Evolutionary conservation across 2,888 invertebrate genomes (phyloP).

Genomic region (Amphipoea lucens): DNA sequence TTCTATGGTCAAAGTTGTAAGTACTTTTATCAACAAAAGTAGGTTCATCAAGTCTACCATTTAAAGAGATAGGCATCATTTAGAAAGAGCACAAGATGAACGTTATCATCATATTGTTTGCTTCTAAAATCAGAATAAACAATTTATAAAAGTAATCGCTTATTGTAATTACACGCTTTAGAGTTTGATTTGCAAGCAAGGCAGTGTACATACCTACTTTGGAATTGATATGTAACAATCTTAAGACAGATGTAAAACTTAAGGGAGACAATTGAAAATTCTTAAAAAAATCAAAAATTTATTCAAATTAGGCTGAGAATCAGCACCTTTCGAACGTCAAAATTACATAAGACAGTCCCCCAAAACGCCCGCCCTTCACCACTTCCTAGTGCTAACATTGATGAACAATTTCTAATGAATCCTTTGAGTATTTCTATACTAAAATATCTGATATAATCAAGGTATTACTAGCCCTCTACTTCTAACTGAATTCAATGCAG

Average conservation of each 20-base stretch:
- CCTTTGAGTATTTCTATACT: neutral
- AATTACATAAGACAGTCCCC: neutral
- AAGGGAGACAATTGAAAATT: neutral
- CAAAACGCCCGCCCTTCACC: neutral
- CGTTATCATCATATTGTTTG: too few species aligned
- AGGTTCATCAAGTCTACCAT: neutral
- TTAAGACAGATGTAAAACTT: neutral
- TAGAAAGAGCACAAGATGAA: neutral
- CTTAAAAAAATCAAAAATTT: neutral
- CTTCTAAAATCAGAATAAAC: neutral
- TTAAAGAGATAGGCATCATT: too few species aligned
- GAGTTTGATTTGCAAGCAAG: neutral
- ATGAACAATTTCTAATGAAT: neutral
- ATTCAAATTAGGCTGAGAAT: neutral
- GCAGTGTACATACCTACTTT: neutral
- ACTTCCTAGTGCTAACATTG: neutral
- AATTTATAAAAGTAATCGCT: neutral
- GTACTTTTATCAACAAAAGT: neutral
- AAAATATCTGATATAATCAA: too few species aligned
- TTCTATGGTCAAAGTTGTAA: constrained; percentile 17
- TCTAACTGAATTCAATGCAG: neutral
- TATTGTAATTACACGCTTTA: neutral
- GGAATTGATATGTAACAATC: neutral
- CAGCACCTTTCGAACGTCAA: too few species aligned
- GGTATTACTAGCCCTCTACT: neutral